These are phyloP conservation scores for Drosophila nebulosa DNA, from an alignment of 1,140 invertebrate genomes.

Conservation along the genomic window DNA sequence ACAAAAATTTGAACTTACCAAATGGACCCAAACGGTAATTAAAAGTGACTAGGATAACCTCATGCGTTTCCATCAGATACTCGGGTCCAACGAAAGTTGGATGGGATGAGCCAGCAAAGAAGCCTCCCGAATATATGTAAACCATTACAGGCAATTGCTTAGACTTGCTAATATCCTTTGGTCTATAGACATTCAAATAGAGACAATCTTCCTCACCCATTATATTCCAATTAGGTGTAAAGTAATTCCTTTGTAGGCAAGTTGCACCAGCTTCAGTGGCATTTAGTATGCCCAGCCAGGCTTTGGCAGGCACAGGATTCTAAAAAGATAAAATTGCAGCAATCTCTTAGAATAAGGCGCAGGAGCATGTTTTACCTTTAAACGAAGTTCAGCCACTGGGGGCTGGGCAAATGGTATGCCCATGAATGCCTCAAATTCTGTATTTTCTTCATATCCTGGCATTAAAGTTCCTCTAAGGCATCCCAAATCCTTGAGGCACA, in stretches of 20 bases:
- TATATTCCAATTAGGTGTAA: not conserved
- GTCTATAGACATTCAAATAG: slow-evolving; percentile 84
- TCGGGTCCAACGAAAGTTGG: slow-evolving; percentile 73
- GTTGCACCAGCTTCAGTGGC: slow-evolving; percentile 32
- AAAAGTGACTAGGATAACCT: slow-evolving; percentile 82
- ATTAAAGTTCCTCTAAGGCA: slow-evolving; percentile 50
- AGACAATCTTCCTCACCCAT: slow-evolving; percentile 83
- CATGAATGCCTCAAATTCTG: slow-evolving; percentile 56
- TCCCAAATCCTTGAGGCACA: slow-evolving; percentile 56
- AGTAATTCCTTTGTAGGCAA: slow-evolving; percentile 62
- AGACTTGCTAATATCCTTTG: slow-evolving; percentile 40
- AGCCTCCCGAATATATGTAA: slow-evolving; percentile 84
- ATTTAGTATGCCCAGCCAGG: slow-evolving; percentile 45
- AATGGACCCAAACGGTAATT: slow-evolving; percentile 83
- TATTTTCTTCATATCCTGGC: slow-evolving; percentile 37
- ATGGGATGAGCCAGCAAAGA: slow-evolving; percentile 78
- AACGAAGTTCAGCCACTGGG: slow-evolving; percentile 53
- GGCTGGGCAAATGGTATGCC: slow-evolving; percentile 76
- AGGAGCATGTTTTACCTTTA: slow-evolving; percentile 44
- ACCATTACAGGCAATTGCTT: slow-evolving; percentile 83
- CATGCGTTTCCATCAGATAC: slow-evolving; percentile 80
- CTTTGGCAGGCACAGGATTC: slow-evolving; percentile 52
- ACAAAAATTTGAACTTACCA: slow-evolving; percentile 21
- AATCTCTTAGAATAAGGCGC: no score
- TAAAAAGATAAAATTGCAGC: slow-evolving; percentile 22